phyloP scores from a whole-genome alignment of 2,113 vertebrate species.

The Melanerpes formicivorus region DNA sequence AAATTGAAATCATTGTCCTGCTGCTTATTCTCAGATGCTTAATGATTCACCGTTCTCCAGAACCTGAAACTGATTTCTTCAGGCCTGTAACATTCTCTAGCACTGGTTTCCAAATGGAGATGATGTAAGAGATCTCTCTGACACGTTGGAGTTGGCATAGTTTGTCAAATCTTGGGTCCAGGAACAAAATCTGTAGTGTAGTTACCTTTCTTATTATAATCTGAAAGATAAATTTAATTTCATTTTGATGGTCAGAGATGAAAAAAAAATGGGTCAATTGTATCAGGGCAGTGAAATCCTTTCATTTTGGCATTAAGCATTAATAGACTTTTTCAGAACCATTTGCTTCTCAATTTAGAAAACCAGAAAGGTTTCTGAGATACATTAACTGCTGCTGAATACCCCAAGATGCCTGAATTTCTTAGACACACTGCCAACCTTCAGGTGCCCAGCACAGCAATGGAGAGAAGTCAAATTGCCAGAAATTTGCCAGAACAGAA shows the following conservation, averaged over 20 bases:
- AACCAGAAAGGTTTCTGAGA: not conserved
- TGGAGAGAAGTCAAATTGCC: not conserved
- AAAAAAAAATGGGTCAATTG: no score
- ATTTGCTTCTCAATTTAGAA: not conserved
- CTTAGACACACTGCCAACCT: not conserved
- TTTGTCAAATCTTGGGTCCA: not conserved
- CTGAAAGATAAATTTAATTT: not conserved
- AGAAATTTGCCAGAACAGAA: not conserved
- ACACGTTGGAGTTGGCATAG: not conserved
- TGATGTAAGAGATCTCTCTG: not conserved
- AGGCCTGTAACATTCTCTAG: not conserved
- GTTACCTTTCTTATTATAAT: not conserved
- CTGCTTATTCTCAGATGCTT: not conserved
- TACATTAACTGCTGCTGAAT: not conserved
- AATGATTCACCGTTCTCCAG: not conserved
- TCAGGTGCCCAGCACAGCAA: not conserved
- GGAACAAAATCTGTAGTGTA: not conserved
- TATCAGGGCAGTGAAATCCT: not conserved
- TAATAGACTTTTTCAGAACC: not conserved
- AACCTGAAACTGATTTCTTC: not conserved
- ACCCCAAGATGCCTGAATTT: not conserved
- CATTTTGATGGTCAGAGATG: not conserved
- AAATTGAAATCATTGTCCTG: not conserved
- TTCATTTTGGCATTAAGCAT: not conserved
- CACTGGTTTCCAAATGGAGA: not conserved